Conservation (phyloP, 2,113 vertebrate genomes). For the Carassius auratus region DNA sequence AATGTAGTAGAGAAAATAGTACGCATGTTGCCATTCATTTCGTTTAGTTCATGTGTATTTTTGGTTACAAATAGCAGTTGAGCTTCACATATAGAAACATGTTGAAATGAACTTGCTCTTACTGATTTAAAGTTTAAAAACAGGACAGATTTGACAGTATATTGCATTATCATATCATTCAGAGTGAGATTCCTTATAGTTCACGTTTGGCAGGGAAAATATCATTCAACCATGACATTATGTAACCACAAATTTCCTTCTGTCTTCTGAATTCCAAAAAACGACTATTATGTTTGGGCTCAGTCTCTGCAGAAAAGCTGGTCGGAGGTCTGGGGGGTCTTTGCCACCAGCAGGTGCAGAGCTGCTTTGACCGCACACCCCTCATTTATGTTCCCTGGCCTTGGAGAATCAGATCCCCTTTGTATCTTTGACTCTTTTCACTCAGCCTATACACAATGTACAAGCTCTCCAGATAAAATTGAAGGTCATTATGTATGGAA, state of each 20-base stretch:
- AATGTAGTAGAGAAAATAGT: too few species aligned
- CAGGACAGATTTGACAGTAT: not conserved
- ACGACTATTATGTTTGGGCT: not conserved
- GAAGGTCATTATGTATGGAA: constrained; percentile 22
- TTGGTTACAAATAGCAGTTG: too few species aligned
- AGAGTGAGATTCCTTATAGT: not conserved
- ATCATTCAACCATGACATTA: not conserved
- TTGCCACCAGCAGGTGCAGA: constrained; percentile 32
- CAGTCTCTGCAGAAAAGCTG: not conserved
- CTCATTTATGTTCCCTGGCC: constrained; percentile 6
- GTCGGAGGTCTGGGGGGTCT: not conserved
- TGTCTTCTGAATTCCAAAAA: not conserved
- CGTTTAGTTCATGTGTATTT: too few species aligned
- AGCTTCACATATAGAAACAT: not conserved
- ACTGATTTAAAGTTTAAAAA: not conserved
- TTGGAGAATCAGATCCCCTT: constrained; percentile 2
- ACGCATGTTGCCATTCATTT: too few species aligned
- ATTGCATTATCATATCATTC: not conserved
- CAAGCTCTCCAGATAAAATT: constrained; percentile 20
- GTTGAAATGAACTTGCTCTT: not conserved
- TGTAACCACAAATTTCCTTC: not conserved
- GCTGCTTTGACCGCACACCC: constrained; percentile 13
- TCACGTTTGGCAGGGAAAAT: not conserved
- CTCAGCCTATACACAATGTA: constrained; percentile 21
- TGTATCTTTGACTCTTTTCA: constrained; percentile 17